Evolutionary conservation across 2,797 vertebrate species (phyloP).

Genomic region (Gallinago solitaria): DNA sequence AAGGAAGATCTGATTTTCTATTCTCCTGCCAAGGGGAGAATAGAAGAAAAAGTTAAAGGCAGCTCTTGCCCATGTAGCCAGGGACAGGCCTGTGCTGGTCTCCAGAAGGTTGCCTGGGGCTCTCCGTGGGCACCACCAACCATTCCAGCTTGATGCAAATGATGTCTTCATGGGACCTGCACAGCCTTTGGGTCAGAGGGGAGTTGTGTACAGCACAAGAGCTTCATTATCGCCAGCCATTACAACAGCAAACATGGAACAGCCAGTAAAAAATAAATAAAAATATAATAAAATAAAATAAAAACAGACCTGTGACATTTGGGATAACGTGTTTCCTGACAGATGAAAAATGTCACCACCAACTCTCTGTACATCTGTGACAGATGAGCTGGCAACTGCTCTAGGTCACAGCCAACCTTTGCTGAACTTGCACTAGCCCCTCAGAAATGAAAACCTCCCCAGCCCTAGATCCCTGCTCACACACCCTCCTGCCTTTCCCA

Average conservation of each 20-base stretch:
- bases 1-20: not conserved
- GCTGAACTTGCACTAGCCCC: not conserved
- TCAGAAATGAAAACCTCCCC: not conserved
- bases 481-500: not conserved
- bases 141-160: accelerated
- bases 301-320: not conserved
- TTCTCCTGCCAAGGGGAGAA: not conserved
- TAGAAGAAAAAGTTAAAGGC: not conserved
- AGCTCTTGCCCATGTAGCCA: not conserved
- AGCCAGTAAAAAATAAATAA: not conserved
- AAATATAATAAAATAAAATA: not conserved
- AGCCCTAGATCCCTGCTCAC: not conserved
- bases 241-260: not conserved
- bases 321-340: not conserved
- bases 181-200: not conserved
- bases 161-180: not conserved
- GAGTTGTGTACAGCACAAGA: not conserved
- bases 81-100: not conserved
- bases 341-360: constrained; percentile 35
- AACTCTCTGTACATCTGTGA: not conserved
- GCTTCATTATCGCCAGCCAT: not conserved
- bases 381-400: constrained; percentile 10
- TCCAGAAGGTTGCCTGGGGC: not conserved
- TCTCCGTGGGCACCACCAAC: not conserved
- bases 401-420: constrained; percentile 31